Conservation (phyloP, 1,140 invertebrate species). For the Eufriesea mexicana region DNA sequence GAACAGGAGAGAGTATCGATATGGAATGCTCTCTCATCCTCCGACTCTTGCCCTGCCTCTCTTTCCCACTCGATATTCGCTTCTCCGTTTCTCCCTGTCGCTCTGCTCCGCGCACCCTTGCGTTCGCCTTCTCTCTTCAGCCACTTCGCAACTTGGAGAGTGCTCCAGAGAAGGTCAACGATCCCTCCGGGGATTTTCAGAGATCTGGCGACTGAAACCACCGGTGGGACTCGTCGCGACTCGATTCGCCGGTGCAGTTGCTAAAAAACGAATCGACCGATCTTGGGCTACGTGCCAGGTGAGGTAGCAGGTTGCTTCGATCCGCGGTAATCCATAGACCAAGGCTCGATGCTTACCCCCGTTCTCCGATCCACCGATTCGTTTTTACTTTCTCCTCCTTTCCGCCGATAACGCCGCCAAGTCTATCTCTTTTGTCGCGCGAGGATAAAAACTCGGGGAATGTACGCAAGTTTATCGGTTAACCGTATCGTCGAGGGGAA, state of each 20-base stretch:
- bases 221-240: conserved; percentile 69
- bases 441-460: not conserved
- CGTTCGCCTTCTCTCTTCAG: conserved; percentile 45
- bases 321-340: conserved; percentile 20
- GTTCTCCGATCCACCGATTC: not conserved
- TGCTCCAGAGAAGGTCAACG: conserved; percentile 67
- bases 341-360: conserved; percentile 2
- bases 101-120: conserved; percentile 18
- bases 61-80: not conserved
- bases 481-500: no score
- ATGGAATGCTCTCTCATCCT: conserved; percentile 67
- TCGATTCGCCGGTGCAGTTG: conserved; percentile 64
- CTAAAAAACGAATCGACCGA: conserved; percentile 58
- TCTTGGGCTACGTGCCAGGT: conserved; percentile 39
- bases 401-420: not conserved
- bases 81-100: not conserved
- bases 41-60: not conserved
- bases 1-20: conserved; percentile 70
- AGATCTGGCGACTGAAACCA: conserved; percentile 68
- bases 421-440: not conserved
- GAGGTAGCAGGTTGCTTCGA: conserved; percentile 30
- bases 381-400: not conserved
- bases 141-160: conserved; percentile 66
- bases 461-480: not conserved
- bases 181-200: conserved; percentile 72